phyloP scores from a whole-genome alignment of 2,888 invertebrate genomes.

The Salpingus planirostris region DNA sequence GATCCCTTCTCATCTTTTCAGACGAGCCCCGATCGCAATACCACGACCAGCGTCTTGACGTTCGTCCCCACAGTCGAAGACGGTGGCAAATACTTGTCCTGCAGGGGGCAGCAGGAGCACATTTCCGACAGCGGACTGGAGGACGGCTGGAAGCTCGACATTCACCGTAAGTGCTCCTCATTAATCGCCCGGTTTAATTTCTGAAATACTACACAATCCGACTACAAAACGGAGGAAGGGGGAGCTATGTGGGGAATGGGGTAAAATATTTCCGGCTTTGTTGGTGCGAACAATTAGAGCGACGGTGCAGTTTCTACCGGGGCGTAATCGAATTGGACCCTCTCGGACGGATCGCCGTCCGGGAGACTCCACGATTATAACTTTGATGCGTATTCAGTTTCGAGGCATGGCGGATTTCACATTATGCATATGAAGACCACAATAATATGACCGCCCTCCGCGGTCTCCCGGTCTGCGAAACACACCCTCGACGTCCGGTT shows the following conservation, averaged over 20 bases:
- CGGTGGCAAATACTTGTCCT: slow-evolving; percentile 66
- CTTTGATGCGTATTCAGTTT: slow-evolving; percentile 9
- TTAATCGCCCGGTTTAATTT: too few relatives aligned
- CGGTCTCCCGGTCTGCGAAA: slow-evolving; percentile 14
- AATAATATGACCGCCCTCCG: too few relatives aligned
- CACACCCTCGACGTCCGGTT: slow-evolving; percentile 5
- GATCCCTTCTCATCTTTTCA: too few relatives aligned
- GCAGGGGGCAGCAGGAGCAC: slow-evolving; percentile 67
- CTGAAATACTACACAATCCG: too few relatives aligned
- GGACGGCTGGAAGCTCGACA: slow-evolving; percentile 72
- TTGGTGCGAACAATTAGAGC: too few relatives aligned
- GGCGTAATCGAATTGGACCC: too few relatives aligned
- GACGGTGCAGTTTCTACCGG: too few relatives aligned
- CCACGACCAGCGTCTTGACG: slow-evolving; percentile 66
- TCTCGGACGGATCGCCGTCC: too few relatives aligned
- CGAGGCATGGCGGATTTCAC: slow-evolving; percentile 11
- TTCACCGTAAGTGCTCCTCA: slow-evolving; percentile 75
- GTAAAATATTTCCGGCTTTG: too few relatives aligned
- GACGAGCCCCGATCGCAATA: slow-evolving; percentile 63
- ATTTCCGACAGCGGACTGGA: slow-evolving; percentile 68
- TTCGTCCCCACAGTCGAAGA: slow-evolving; percentile 73
- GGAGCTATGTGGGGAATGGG: too few relatives aligned
- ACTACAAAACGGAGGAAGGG: too few relatives aligned
- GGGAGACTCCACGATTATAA: too few relatives aligned
- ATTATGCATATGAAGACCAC: slow-evolving; percentile 10